Evolutionary conservation across 2,797 vertebrate species (phyloP).

Genomic region (Aplochiton taeniatus): DNA sequence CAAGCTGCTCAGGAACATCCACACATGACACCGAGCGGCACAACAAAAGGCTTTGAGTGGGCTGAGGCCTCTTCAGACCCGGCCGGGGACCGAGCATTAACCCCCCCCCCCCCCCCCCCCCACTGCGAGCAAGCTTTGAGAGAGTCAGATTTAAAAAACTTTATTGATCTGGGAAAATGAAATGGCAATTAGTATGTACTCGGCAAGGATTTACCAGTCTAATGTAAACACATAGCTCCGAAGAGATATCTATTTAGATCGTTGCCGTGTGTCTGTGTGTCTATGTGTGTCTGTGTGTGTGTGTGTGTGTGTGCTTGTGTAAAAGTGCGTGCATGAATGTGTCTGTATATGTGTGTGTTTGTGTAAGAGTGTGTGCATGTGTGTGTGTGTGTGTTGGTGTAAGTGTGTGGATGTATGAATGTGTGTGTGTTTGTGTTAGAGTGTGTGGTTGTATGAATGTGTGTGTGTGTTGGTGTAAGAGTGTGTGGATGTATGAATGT

Average conservation of each 20-base stretch:
- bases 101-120: conserved; percentile 15
- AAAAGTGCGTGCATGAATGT: neutral
- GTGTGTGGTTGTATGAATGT: neutral
- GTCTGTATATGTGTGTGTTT: conserved; percentile 26
- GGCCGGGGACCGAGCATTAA: conserved; percentile 54
- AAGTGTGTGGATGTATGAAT: neutral
- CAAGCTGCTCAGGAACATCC: conserved; percentile 60
- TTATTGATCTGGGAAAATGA: too few species aligned
- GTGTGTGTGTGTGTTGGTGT: neutral
- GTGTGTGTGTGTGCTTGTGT: conserved; percentile 8
- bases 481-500: conserved; percentile 15
- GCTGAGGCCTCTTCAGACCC: neutral
- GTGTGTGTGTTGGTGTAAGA: neutral
- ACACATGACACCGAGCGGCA: conserved; percentile 50
- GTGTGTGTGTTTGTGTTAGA: conserved; percentile 43
- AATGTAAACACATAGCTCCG: neutral
- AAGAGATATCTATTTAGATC: neutral
- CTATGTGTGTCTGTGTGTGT: conserved; percentile 13
- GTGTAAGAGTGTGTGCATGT: conserved; percentile 31
- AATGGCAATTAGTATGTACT: too few species aligned
- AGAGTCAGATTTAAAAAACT: too few species aligned
- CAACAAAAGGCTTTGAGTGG: conserved; percentile 21
- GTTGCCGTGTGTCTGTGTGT: neutral
- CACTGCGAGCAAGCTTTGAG: too few species aligned
- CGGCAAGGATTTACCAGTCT: too few species aligned